Evolutionary conservation across 2,888 invertebrate species (phyloP).

Genomic region (Agrochola lota): DNA sequence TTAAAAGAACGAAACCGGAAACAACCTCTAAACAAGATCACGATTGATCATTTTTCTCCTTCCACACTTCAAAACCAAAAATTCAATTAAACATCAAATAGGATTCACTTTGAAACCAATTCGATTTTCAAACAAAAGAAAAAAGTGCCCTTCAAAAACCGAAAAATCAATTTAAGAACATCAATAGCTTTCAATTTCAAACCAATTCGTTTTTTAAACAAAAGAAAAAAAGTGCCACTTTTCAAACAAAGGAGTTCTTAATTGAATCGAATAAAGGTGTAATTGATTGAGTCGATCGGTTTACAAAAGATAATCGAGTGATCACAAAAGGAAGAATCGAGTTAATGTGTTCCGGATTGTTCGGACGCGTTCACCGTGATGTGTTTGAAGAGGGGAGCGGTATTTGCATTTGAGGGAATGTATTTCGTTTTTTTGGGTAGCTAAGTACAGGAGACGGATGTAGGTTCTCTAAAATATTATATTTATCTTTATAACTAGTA

Average conservation of each 20-base stretch:
- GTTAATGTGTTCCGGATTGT: constrained; percentile 66
- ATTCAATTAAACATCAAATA: constrained; percentile 41
- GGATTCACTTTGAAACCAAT: constrained; percentile 44
- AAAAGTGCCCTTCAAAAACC: constrained; percentile 38
- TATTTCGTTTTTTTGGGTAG: constrained; percentile 16
- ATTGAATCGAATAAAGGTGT: constrained; percentile 62
- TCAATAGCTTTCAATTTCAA: constrained; percentile 42
- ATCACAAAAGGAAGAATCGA: constrained; percentile 64
- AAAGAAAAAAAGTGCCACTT: constrained; percentile 64
- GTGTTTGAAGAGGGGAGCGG: constrained; percentile 62
- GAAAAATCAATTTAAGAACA: constrained; percentile 39
- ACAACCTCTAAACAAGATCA: constrained; percentile 20
- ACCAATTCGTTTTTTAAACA: constrained; percentile 58
- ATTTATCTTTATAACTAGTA: too few species aligned
- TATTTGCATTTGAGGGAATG: constrained; percentile 60
- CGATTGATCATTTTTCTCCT: constrained; percentile 28
- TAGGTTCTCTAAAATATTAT: too few species aligned
- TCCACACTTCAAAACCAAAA: constrained; percentile 24
- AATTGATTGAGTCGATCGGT: constrained; percentile 60
- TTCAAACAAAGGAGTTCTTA: constrained; percentile 68
- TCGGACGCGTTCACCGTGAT: constrained; percentile 53
- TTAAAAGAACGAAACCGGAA: constrained; percentile 30
- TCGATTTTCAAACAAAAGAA: constrained; percentile 60
- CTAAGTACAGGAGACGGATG: too few species aligned
- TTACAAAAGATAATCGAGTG: constrained; percentile 64